These are phyloP conservation scores for Anolis sagrei DNA, from an alignment of 2,113 vertebrate species.

Conservation along the genomic window DNA sequence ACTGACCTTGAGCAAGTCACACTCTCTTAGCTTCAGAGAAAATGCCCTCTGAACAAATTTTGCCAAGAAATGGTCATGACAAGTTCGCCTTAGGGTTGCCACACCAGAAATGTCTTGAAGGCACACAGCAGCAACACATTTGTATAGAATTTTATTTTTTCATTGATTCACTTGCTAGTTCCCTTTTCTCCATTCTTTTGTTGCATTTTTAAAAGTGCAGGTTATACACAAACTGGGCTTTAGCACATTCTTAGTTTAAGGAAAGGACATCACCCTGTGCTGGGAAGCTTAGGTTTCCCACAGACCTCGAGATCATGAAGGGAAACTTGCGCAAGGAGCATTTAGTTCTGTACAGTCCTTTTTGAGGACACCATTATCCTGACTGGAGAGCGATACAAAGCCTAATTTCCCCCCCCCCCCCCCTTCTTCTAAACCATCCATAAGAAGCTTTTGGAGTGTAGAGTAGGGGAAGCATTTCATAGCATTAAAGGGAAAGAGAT, in stretches of 20 bases:
- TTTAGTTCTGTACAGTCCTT: neutral
- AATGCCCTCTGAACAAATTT: no score
- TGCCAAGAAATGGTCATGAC: no score
- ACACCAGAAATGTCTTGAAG: no score
- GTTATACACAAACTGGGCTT: neutral
- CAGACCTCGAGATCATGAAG: neutral
- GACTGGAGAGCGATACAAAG: neutral
- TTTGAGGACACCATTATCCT: neutral
- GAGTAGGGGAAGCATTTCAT: neutral
- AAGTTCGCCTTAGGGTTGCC: no score
- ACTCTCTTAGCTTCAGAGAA: no score
- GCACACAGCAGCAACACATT: neutral
- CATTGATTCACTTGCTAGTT: neutral
- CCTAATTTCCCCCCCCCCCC: neutral
- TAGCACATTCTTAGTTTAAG: neutral
- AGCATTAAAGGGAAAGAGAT: neutral
- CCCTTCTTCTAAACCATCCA: neutral
- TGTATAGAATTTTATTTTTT: neutral
- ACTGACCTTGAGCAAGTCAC: no score
- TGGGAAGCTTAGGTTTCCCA: neutral
- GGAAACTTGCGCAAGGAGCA: neutral
- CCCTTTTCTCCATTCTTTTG: neutral
- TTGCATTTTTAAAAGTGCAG: neutral
- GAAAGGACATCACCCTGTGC: neutral
- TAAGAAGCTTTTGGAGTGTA: conserved; percentile 11